A percentile compares a stretch with the other conserved stretches of the same genome.
Evolutionary conservation across 92 coral and sea anemone species (phyloP).

Genomic region (Muricea muricata): DNA sequence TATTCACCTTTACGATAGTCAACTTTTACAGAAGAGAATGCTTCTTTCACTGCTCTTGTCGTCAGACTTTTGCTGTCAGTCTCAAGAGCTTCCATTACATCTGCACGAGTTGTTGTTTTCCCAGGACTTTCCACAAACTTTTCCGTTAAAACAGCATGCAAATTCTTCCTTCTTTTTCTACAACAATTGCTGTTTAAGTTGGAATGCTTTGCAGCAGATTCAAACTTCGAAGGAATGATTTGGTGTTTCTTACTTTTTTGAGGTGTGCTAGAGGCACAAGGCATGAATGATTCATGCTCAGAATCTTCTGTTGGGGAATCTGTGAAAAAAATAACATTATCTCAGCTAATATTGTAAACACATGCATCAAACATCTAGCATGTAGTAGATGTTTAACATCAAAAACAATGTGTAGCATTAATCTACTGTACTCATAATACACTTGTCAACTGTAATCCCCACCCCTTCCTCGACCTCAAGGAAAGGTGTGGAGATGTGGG

Average conservation of each 20-base stretch:
- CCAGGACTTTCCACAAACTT: slow-evolving; percentile 61
- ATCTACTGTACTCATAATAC: too few relatives aligned
- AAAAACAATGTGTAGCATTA: too few relatives aligned
- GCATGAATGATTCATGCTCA: slow-evolving; percentile 1
- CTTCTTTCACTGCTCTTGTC: slow-evolving; percentile 57
- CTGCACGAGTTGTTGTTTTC: slow-evolving; percentile 38
- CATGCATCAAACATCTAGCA: too few relatives aligned
- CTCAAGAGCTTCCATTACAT: slow-evolving; percentile 38
- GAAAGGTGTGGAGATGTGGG: too few relatives aligned
- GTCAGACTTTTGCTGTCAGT: slow-evolving; percentile 52
- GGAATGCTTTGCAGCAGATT: slow-evolving; percentile 33
- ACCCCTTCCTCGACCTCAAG: too few relatives aligned
- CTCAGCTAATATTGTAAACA: background rate
- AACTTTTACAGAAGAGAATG: slow-evolving; percentile 47
- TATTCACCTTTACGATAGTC: slow-evolving; percentile 43
- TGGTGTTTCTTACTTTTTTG: slow-evolving; percentile 15
- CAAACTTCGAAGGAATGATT: slow-evolving; percentile 28
- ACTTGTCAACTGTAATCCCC: too few relatives aligned
- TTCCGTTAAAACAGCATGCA: slow-evolving; percentile 25
- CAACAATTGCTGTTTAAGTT: slow-evolving; percentile 25
- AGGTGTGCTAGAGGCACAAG: slow-evolving; percentile 24
- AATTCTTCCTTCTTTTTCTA: slow-evolving; percentile 35
- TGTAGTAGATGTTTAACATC: too few relatives aligned
- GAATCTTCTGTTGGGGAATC: slow-evolving; percentile 14
- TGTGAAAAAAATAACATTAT: background rate